Evolutionary conservation across 2,888 invertebrate genomes (phyloP).

Genomic region (Macaria liturata): DNA sequence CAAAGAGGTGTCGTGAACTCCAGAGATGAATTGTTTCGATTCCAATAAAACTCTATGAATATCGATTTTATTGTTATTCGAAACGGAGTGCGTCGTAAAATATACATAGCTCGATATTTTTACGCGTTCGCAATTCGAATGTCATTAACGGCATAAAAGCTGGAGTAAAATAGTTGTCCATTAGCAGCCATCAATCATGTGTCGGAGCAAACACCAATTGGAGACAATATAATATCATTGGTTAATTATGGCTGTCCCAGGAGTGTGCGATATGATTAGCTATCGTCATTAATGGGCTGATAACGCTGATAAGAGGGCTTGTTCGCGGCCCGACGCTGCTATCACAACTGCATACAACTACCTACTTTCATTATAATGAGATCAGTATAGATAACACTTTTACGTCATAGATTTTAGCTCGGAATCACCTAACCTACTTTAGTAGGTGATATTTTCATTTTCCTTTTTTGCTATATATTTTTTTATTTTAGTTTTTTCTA

Average conservation of each 20-base stretch:
- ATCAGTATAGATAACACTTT: slow-evolving; percentile 24
- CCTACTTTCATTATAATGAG: slow-evolving; percentile 29
- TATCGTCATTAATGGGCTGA: slow-evolving; percentile 43
- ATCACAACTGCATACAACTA: slow-evolving; percentile 31
- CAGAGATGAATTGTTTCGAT: slow-evolving; percentile 3
- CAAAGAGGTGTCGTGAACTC: slow-evolving; percentile 5
- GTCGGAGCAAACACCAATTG: slow-evolving; percentile 37
- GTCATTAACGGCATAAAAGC: slow-evolving; percentile 28
- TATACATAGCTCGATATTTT: slow-evolving; percentile 18
- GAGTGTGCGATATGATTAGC: slow-evolving; percentile 30
- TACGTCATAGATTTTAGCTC: slow-evolving; percentile 21
- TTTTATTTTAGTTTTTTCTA: too few species aligned
- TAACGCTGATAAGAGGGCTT: slow-evolving; percentile 38
- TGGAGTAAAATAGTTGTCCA: slow-evolving; percentile 30
- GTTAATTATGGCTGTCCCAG: slow-evolving; percentile 39
- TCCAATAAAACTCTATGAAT: background rate
- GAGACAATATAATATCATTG: slow-evolving; percentile 36
- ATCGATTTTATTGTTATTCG: slow-evolving; percentile 15
- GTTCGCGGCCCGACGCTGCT: slow-evolving; percentile 31
- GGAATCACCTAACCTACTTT: too few species aligned
- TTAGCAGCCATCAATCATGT: slow-evolving; percentile 42
- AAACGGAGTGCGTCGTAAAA: slow-evolving; percentile 26
- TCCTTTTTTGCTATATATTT: too few species aligned
- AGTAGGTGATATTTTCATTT: too few species aligned
- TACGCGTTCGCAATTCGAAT: slow-evolving; percentile 29